Base-by-base conservation (phyloP, 2,888 invertebrate species). In the Selenia dentaria region DNA sequence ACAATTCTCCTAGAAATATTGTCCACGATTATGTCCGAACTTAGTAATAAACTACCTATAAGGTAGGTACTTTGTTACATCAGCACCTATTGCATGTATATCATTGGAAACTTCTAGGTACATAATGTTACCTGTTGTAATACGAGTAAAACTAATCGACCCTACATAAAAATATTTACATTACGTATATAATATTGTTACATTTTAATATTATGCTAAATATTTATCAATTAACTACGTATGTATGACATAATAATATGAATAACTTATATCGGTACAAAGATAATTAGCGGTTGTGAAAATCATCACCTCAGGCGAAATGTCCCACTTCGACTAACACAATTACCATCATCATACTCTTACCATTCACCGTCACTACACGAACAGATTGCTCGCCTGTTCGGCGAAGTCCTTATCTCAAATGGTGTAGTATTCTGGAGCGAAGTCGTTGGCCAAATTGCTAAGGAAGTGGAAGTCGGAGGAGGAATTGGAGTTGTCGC, bases 401-500 rank as follows among this genome's bases (percentile, higher is more conserved):
- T 91, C 90, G 84, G 82, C 85, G 77, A 88, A 86, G 68, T 91
- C 91, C 89, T 91, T 91, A 75, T 91, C 91, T 91, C 91, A 91
- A 84, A 91, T 91, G 77, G 91, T 91, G 81, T 97, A 97, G 81
- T 97, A 97, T 82, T 98, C 97, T 5, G 97, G 97, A 11, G 96
- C 96, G 79, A 97, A 97, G 79, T 97, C 97, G 79, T 97, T 97
- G 55, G 97, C 96, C 72, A 97, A 91, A 79, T 96, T 97, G 85
- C 97, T 96, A 54, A 98, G 92, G 80, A 98, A 98, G 83, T 97
- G 97, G 85, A 97, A 97, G 83, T 97, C 97, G 18, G 97, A 96
- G n/a, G 97, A 97, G 76, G 96, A 96, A 79, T 96, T 97, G 64
- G 96, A 96, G 83, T 96, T 96, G 67, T 96, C 96, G 34, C 95